Evolutionary conservation across 1,140 invertebrate species (phyloP).

Genomic region (Drosophila aff.): DNA sequence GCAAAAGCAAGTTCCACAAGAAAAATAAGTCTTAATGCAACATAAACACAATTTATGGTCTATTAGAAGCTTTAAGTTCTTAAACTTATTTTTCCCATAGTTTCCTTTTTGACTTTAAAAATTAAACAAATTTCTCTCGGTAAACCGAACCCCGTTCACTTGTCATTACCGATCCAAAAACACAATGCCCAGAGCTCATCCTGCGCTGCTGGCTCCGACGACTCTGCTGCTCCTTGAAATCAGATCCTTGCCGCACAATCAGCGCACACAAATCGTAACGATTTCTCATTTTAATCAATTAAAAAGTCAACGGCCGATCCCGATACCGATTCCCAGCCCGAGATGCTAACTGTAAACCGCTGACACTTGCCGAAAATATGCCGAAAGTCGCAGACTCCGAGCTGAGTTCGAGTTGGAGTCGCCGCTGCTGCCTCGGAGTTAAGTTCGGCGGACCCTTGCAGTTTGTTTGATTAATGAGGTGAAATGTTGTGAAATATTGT

Average conservation of each 20-base stretch:
- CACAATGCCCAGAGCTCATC: conserved; percentile 65
- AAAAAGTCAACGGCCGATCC: conserved; percentile 80
- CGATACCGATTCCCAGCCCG: conserved; percentile 22
- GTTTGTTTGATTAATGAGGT: conserved; percentile 83
- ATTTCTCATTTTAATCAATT: conserved; percentile 85
- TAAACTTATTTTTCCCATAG: not conserved
- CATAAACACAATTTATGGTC: too few species aligned
- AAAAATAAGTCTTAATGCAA: not conserved
- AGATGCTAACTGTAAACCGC: conserved; percentile 70
- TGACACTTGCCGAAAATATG: conserved; percentile 82
- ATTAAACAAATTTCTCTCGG: not conserved
- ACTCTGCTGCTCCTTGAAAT: conserved; percentile 56
- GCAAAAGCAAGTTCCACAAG: not conserved
- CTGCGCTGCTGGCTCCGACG: conserved; percentile 6
- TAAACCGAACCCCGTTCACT: conserved; percentile 49
- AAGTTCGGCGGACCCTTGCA: conserved; percentile 52
- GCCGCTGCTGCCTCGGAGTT: not conserved
- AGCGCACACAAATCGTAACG: conserved; percentile 82
- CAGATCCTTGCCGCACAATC: conserved; percentile 80
- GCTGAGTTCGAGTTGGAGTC: conserved; percentile 7
- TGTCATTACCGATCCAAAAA: conserved; percentile 66
- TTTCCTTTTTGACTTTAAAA: not conserved
- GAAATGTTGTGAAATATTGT: conserved; percentile 83
- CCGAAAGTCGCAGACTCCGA: conserved; percentile 19
- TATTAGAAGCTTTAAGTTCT: not conserved